Evolutionary conservation across 2,113 vertebrate species (phyloP).

Genomic region (Paratilapia polleni): DNA sequence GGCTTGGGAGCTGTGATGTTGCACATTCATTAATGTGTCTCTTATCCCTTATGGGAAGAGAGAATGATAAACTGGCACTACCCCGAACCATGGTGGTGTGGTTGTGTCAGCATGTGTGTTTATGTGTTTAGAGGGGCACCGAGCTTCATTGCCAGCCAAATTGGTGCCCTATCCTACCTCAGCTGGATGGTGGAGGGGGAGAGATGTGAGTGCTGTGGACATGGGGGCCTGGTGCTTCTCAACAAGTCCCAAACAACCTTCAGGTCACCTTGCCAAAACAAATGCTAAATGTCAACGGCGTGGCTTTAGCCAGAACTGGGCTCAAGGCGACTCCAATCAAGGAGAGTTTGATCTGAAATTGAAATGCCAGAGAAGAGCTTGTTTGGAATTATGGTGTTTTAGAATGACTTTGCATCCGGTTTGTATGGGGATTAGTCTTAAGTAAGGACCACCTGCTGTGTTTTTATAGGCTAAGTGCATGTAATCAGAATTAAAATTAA

Average conservation of each 20-base stretch:
- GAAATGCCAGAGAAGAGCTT: constrained; percentile 51
- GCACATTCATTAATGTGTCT: constrained; percentile 71
- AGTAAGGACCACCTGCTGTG: constrained; percentile 68
- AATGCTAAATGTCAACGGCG: constrained; percentile 75
- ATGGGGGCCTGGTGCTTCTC: constrained; percentile 39
- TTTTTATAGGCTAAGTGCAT: constrained; percentile 9
- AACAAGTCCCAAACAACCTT: constrained; percentile 76
- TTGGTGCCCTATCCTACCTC: constrained; percentile 61
- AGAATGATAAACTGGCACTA: constrained; percentile 69
- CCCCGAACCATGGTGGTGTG: constrained; percentile 55
- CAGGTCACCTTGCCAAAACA: constrained; percentile 74
- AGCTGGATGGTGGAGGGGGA: constrained; percentile 33
- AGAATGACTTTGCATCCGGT: constrained; percentile 60
- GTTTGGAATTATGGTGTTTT: constrained; percentile 64
- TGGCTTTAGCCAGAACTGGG: constrained; percentile 44
- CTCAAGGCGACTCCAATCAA: constrained; percentile 52
- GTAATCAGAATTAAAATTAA: constrained; percentile 22
- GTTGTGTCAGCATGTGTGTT: constrained; percentile 40
- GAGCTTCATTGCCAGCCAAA: constrained; percentile 55
- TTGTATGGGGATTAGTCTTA: constrained; percentile 61
- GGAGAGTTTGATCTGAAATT: constrained; percentile 59
- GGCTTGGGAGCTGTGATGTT: constrained; percentile 57
- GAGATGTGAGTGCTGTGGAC: constrained; percentile 1
- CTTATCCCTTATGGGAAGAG: constrained; percentile 63
- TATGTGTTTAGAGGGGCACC: constrained; percentile 30